Evolutionary conservation across 2,888 invertebrate genomes (phyloP).

Genomic region (Apamea monoglypha): DNA sequence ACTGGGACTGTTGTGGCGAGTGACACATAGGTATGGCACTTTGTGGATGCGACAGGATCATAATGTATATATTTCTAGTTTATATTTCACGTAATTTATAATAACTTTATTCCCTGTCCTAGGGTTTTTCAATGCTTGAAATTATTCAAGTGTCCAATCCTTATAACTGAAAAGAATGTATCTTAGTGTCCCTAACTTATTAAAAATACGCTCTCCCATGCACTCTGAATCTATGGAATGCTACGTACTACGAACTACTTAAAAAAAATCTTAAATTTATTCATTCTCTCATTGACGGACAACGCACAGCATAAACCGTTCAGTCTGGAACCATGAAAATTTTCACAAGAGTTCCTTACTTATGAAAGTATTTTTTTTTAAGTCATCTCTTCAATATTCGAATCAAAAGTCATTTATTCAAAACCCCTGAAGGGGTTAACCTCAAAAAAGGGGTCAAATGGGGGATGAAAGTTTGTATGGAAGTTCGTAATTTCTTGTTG

Average conservation of each 20-base stretch:
- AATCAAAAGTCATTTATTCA: background rate
- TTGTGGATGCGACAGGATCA: background rate
- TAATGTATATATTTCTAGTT: background rate
- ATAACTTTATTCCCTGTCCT: background rate
- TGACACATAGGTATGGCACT: background rate
- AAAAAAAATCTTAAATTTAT: background rate
- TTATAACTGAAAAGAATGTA: background rate
- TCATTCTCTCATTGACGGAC: background rate
- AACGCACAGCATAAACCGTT: too few species aligned
- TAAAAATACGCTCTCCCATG: background rate
- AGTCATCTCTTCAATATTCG: too few species aligned
- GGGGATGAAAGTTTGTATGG: background rate
- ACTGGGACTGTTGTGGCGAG: constrained; percentile 16
- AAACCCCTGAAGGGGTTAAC: background rate
- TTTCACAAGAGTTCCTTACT: background rate
- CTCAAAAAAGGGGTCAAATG: background rate
- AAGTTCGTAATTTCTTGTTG: background rate
- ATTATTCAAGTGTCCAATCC: background rate
- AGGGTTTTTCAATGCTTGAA: background rate
- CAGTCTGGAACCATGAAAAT: background rate
- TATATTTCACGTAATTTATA: background rate
- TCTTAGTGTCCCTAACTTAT: background rate
- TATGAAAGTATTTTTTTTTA: too few species aligned
- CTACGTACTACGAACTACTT: fast-evolving
- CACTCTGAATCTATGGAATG: too few species aligned